Base-by-base conservation (phyloP, 2,797 vertebrate species). In the Sebastes itinus region DNA sequence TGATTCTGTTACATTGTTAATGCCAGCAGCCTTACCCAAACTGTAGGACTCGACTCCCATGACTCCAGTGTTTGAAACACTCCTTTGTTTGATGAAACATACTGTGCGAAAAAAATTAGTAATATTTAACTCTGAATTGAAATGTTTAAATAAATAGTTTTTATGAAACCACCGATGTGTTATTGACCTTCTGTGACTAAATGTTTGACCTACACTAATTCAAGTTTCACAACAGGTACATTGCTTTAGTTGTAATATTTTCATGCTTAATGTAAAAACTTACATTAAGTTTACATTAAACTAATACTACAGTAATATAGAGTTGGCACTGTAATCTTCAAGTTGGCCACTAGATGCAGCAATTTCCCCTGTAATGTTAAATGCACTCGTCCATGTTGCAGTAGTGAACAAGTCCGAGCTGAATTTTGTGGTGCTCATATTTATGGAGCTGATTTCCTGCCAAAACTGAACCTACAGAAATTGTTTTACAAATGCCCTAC, bases 81-180 rank as follows among this genome's bases (percentile, higher is more conserved):
- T 93, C 93, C 90, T 81, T 72, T 81, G 69, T 86, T 86, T 77
- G 16, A 67, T 42, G 20, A 58, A 66, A 72, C n/a, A 3, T 72
- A 7, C 68, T 52, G 27, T 83, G 28, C 6, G 75, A 71, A 71
- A 77, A 28, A 33, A 52, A 56, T 1, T 2, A 54, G 76, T 55
- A 28, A 77, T 78, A 84, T 92, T 92, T 87, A 89, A 84, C 56
- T 81, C 33, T 78, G 59, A 72, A 30, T n/a, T 86, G 4, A 81
- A 86, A 74, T 27, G 54, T 62, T 76, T 8, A 92, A 49, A 91
- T 94, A 94, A 94, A 94, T 89, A 87, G 82, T 92, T 94, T 90
- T 72, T 86, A 78, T 81, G 67, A 86, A 89, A 75, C 42, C 32
- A 30, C 7, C 68, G 6, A 30, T 55, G 38, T 80, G 11, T 84